Evolutionary conservation across 2,888 invertebrate genomes (phyloP).

Genomic region (Philonicus albiceps): DNA sequence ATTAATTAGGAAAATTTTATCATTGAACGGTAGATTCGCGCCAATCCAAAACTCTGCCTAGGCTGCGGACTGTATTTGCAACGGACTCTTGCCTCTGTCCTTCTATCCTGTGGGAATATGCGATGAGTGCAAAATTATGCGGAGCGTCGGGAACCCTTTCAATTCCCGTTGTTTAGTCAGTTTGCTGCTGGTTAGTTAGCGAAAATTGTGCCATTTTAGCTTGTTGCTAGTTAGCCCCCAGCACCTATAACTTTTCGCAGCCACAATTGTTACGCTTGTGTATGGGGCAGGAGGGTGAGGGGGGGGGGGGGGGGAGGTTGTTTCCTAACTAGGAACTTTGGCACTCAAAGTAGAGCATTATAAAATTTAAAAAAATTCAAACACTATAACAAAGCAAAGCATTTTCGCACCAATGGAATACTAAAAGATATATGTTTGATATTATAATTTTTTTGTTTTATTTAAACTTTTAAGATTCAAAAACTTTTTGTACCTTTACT

Average conservation of each 20-base stretch:
- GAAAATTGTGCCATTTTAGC: neutral
- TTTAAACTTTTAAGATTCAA: too few species aligned
- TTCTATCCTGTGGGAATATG: neutral
- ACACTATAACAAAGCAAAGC: too few species aligned
- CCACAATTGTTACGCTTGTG: neutral
- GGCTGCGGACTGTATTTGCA: neutral
- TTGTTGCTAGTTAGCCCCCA: neutral
- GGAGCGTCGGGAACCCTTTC: neutral
- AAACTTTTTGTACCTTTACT: too few species aligned
- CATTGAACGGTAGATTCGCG: neutral
- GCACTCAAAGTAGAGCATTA: neutral
- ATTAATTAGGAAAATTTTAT: slow-evolving; percentile 10
- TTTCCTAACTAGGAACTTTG: neutral
- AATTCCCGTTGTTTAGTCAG: neutral
- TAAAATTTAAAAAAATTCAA: too few species aligned
- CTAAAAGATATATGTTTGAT: too few species aligned
- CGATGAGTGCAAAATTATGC: neutral
- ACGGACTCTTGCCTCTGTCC: neutral
- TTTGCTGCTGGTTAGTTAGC: neutral
- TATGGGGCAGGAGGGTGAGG: neutral
- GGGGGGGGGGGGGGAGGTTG: neutral
- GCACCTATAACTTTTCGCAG: neutral
- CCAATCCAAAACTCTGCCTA: neutral
- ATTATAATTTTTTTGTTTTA: too few species aligned
- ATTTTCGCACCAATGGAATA: too few species aligned